Base-by-base conservation (phyloP, 2,113 vertebrate species). In the Mandrillus leucophaeus region DNA sequence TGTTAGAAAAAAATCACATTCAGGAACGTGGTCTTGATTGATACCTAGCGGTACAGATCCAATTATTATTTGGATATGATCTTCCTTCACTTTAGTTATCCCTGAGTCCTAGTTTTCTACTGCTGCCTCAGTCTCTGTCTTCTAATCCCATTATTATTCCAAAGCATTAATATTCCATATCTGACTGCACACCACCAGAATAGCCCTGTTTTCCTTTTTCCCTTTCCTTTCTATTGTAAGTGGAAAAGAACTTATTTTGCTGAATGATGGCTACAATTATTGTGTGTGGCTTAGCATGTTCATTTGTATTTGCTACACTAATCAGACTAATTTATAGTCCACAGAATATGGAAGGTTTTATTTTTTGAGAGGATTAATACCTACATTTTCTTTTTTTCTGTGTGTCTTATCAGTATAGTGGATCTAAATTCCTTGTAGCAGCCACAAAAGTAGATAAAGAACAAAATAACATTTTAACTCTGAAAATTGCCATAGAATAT, bases 1-100 rank as follows among this genome's bases (percentile, higher is more conserved):
- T 88, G 38, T 92, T 92, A 66, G 83, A 96, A 82, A 52, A 86
- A 78, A 32, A 85, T 30, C 35, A 79, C 57, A 79, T 86, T 73
- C 32, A 95, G 61, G 38, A 86, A 92, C 1, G 4, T 48, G 61
- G 18, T 82, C 82, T 90, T 85, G 57, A 72, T 43, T 81, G 72
- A 78, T 25, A 57, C n/a, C 20, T 45, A 85, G 22, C 4, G 38
- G 16, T 30, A 50, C 72, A 85, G 23, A 12, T 75, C 61, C 48
- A 84, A 11, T 30, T 38, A 32, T n/a, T 81, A 0, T 70, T 64
- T 95, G 43, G 30, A 61, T 40, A 32, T 6, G 38, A 10, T 40
- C 22, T 11, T 68, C 9, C 35, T 12, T 94, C 12, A 17, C 32
- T 85, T 72, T 43, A 25, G 50, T 91, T 70, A 70, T 89, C 38